Evolutionary conservation across 2,797 vertebrate species (phyloP).

Genomic region (Hybognathus amarus): DNA sequence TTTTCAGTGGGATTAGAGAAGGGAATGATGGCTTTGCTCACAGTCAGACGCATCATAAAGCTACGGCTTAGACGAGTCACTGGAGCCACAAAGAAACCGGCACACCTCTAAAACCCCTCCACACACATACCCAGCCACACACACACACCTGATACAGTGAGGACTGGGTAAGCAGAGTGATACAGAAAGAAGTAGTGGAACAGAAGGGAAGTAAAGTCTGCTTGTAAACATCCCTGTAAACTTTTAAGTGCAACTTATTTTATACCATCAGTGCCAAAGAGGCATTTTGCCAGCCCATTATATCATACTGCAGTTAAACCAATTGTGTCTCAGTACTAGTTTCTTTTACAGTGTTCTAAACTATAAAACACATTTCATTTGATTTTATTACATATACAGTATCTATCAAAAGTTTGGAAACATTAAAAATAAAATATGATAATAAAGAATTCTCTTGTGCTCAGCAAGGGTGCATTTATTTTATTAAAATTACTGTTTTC

Average conservation of each 20-base stretch:
- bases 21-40: constrained; percentile 48
- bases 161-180: neutral
- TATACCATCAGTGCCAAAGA: neutral
- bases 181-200: neutral
- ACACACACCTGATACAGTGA: constrained; percentile 10
- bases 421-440: neutral
- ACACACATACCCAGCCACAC: constrained; percentile 23
- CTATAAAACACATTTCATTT: neutral
- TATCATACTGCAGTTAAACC: neutral
- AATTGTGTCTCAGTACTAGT: neutral
- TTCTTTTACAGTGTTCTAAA: neutral
- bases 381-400: neutral
- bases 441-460: too few relatives aligned
- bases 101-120: constrained; percentile 46
- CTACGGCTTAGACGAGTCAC: constrained; percentile 53
- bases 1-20: constrained; percentile 45
- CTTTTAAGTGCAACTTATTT: constrained; percentile 4
- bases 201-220: constrained; percentile 8
- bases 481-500: neutral
- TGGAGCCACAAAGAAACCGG: constrained; percentile 37
- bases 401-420: neutral
- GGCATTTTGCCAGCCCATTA: constrained; percentile 8
- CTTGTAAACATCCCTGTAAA: constrained; percentile 19
- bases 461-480: neutral
- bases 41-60: constrained; percentile 54